Base-by-base conservation (phyloP, 2,888 invertebrate species). In the Augiades crinisus region DNA sequence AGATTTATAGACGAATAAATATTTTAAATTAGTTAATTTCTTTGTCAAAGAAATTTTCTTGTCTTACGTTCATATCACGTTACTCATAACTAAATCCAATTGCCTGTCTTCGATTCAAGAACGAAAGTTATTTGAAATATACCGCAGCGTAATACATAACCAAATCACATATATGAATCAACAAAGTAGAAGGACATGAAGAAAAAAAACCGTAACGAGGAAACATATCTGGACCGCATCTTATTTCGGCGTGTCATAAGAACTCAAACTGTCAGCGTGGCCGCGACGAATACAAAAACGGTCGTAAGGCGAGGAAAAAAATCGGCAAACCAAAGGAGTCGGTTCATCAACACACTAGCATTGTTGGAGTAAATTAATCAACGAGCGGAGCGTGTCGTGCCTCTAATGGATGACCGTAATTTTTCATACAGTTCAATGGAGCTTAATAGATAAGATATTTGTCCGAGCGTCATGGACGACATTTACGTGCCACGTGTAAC, bases 331-430 rank as follows among this genome's bases (percentile, higher is more conserved):
- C 55, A 55, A 61, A 63, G 54, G 43, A 63, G 63, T 63, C 63
- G 66, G 68, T 69, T 60, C 60, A 76, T 77, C 72, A 71, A 55
- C 68, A 75, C 73, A 70, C 63, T 66, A 57, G 67, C 22, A 47
- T 55, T 72, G 67, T 65, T 64, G 55, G 62, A 65, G 67, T 65
- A 63, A 68, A 72, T 73, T 70, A 65, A 70, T 71, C 62, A 62
- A 58, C 56, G 54, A 55, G 55, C 51, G 56, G 47, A 60, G 63
- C 61, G 59, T 52, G 58, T 59, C 61, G 62, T 61, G 57, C 60
- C 66, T 63, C 62, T 47, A 54, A 53, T 54, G 41, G 58, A 57
- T 56, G 61, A 59, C 60, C 43, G 62, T 62, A 64, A 58, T 56
- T 62, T 56, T 62, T 65, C 61, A 56, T 59, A 52, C 46, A 54